A percentile compares a stretch with the other conserved stretches of the same genome.
These are phyloP conservation scores for Rattus rattus DNA, from an alignment of 2,113 vertebrate genomes.

Conservation along the genomic window DNA sequence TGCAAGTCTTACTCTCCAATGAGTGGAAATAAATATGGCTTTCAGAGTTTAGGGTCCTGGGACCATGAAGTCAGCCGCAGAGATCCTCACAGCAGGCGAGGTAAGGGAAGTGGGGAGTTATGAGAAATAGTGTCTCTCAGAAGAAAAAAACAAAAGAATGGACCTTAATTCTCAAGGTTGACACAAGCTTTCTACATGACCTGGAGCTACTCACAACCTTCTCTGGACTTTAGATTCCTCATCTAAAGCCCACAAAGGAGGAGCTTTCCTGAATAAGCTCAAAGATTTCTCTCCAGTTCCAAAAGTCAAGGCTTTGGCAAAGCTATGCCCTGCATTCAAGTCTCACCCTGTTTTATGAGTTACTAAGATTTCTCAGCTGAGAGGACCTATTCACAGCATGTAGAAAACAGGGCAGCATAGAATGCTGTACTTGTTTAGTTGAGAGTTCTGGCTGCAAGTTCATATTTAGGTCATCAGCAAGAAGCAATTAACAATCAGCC, in stretches of 20 bases:
- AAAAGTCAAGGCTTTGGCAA: background rate
- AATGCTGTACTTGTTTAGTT: background rate
- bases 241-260: background rate
- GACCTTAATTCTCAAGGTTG: background rate
- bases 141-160: background rate
- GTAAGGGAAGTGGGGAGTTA: background rate
- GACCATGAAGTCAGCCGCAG: background rate
- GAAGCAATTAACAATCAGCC: background rate
- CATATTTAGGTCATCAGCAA: background rate
- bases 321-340: background rate
- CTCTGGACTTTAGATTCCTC: background rate
- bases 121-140: background rate
- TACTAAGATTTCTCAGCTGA: background rate
- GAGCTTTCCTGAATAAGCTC: background rate
- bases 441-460: background rate
- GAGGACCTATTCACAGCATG: background rate
- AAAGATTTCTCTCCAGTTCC: slow-evolving; percentile 21
- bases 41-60: background rate
- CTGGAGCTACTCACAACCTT: background rate
- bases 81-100: background rate
- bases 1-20: background rate
- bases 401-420: background rate
- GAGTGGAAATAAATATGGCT: background rate
- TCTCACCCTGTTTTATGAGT: background rate
- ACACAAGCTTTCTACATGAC: background rate